These are phyloP conservation scores for Apis dorsata DNA, from an alignment of 1,140 invertebrate species.

Conservation along the genomic window DNA sequence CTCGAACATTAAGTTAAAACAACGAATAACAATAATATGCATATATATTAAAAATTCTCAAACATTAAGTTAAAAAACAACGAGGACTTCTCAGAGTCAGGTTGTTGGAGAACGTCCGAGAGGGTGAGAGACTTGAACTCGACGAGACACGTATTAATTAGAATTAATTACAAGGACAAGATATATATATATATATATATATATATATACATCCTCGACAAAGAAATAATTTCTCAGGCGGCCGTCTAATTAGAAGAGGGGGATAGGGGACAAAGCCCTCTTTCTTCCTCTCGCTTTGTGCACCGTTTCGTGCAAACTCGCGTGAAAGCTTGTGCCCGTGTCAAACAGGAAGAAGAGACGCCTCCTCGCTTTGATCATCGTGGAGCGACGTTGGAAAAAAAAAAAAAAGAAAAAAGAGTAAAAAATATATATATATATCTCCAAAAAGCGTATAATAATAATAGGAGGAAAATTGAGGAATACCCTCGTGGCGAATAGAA, in stretches of 20 bases:
- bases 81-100: too few species aligned
- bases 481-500: too few species aligned
- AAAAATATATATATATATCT: background rate
- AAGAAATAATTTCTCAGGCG: slow-evolving; percentile 23
- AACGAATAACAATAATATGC: too few species aligned
- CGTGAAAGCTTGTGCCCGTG: too few species aligned
- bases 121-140: too few species aligned
- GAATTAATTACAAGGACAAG: slow-evolving; percentile 33
- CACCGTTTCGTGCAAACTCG: slow-evolving; percentile 2
- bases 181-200: background rate
- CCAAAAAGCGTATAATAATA: too few species aligned
- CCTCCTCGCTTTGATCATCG: background rate
- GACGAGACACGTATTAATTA: slow-evolving; percentile 19
- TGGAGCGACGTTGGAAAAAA: background rate
- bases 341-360: background rate
- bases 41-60: too few species aligned
- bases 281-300: background rate
- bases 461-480: too few species aligned
- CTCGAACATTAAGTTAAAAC: too few species aligned
- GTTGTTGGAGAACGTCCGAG: too few species aligned
- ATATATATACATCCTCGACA: background rate
- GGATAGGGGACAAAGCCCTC: too few species aligned
- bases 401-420: background rate
- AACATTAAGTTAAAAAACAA: too few species aligned
- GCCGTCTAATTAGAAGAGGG: slow-evolving; percentile 25